phyloP scores from a whole-genome alignment of 2,888 invertebrate species.

The Zhengitettix transpicula region DNA sequence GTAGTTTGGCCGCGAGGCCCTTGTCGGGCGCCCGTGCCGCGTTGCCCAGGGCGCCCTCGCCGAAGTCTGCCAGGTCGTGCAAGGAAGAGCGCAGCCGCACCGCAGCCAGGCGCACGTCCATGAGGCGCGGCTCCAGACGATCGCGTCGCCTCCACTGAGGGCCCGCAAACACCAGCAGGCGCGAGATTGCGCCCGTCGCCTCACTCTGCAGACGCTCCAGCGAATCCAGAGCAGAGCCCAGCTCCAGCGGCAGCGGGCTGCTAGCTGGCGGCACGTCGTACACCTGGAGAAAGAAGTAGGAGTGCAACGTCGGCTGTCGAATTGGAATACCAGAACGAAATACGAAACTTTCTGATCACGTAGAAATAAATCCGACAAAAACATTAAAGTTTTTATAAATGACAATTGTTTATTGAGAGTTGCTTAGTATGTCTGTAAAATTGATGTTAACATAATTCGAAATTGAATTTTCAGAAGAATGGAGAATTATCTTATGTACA shows the following conservation, averaged over 20 bases:
- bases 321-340: too few species aligned
- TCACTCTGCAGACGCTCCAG: constrained; percentile 60
- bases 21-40: constrained; percentile 69
- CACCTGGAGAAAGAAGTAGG: constrained; percentile 24
- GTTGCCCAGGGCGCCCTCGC: constrained; percentile 75
- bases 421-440: too few species aligned
- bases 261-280: constrained; percentile 37
- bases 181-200: constrained; percentile 65
- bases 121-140: constrained; percentile 56
- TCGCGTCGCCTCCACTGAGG: constrained; percentile 70
- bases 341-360: too few species aligned
- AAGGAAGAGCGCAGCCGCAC: constrained; percentile 60
- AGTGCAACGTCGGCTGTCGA: too few species aligned
- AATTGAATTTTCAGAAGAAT: too few species aligned
- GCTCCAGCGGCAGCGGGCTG: constrained; percentile 54
- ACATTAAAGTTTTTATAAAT: too few species aligned
- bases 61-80: constrained; percentile 76
- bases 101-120: constrained; percentile 67
- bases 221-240: constrained; percentile 58
- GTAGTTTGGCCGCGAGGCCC: constrained; percentile 53
- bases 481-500: too few species aligned
- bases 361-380: too few species aligned
- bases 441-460: too few species aligned
- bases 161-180: constrained; percentile 50
- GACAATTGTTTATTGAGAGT: too few species aligned